Base-by-base conservation (phyloP, 53 echinoderm and acorn worm species). In the Henricia sp. region DNA sequence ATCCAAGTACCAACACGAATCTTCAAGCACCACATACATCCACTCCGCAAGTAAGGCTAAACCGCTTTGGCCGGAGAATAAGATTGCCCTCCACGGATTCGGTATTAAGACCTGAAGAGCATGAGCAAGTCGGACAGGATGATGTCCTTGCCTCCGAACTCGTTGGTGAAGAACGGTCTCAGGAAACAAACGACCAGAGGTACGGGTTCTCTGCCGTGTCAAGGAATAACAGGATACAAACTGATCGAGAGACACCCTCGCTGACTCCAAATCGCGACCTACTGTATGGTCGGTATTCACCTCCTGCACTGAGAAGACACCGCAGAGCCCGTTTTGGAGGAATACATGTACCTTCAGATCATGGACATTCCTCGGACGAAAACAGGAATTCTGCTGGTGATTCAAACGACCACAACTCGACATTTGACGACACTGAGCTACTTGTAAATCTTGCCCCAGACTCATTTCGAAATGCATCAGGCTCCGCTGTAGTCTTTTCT, bases 41-140 rank as follows among this genome's bases (percentile, higher is more conserved):
- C 63, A 36, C 50, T 20, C 46, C 43, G 80, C 64, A 63, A 28
- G 57, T 26, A 16, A 33, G 80, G 34, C 32, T 64, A 30, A 80
- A 46, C 46, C 80, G 80, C 34, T 80, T 80, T 48, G 80, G 80
- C 13, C 27, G 80, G 48, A 64, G 80, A 34, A 46, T 80, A 12
- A 80, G 80, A 30, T 33, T 80, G 27, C 63, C 80, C 9, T 64
- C 64, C 17, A 26, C 70, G 16, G 63, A 62, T 35, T 71, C 30
- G 6, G 51, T 5, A 29, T n/a, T n/a, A n/a, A 10, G 27, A 16
- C 19, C 32, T 17, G 53, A 26, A 48, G 33, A 46, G 30, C 30
- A 41, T 34, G 41, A 48, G 5, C 76, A 17, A 16, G 29, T 59
- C 5, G 10, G 38, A 6, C 41, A 38, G 26, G 75, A 56, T 24